Evolutionary conservation across 1,140 invertebrate genomes (phyloP).

Genomic region (Melipona quadrifasciata): DNA sequence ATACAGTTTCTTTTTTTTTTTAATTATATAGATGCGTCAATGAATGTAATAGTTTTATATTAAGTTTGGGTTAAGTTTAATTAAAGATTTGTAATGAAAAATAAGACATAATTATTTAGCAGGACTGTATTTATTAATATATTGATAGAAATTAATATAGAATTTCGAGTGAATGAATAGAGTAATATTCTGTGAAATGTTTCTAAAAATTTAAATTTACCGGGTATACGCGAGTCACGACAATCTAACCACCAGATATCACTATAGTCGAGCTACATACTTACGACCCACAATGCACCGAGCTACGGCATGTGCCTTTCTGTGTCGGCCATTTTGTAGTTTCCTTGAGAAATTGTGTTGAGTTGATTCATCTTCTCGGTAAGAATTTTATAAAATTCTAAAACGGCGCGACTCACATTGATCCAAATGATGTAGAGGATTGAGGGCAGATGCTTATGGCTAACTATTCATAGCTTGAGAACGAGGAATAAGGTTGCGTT

Average conservation of each 20-base stretch:
- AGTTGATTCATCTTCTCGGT: slow-evolving; percentile 82
- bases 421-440: slow-evolving; percentile 59
- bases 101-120: background rate
- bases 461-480: slow-evolving; percentile 52
- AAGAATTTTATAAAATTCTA: slow-evolving; percentile 73
- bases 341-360: slow-evolving; percentile 85
- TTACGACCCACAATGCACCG: slow-evolving; percentile 82
- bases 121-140: too few species aligned
- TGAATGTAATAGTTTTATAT: background rate
- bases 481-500: slow-evolving; percentile 60
- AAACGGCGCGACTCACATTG: slow-evolving; percentile 63
- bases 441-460: slow-evolving; percentile 45
- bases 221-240: background rate
- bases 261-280: slow-evolving; percentile 47
- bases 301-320: slow-evolving; percentile 86
- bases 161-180: background rate
- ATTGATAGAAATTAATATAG: background rate
- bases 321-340: slow-evolving; percentile 87
- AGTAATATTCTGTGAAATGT: background rate
- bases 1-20: too few species aligned
- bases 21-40: background rate
- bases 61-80: background rate
- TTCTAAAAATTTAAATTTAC: slow-evolving; percentile 41
- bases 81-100: slow-evolving; percentile 14
- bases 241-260: slow-evolving; percentile 23